These are phyloP conservation scores for Diadegma fenestrale DNA, from an alignment of 2,888 invertebrate genomes.

Conservation along the genomic window DNA sequence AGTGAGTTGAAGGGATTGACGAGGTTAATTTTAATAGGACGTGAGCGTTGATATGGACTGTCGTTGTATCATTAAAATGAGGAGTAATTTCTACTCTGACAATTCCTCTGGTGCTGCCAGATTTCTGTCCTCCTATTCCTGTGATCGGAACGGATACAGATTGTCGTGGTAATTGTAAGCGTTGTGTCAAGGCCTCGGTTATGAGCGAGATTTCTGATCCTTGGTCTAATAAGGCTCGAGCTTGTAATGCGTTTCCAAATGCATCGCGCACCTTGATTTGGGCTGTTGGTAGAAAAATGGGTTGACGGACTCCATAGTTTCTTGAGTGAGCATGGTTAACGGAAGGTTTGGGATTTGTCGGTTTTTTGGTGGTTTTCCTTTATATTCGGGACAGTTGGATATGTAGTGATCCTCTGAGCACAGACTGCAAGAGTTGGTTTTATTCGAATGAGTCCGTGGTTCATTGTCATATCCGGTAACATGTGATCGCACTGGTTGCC, in stretches of 20 bases:
- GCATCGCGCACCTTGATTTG: not conserved
- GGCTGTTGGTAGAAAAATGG: not conserved
- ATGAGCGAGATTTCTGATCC: slow-evolving; percentile 5
- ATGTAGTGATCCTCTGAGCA: not conserved
- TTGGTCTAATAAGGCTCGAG: slow-evolving; percentile 10
- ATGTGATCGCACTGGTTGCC: not conserved
- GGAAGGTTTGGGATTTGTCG: not conserved
- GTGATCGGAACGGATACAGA: not conserved
- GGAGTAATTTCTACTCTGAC: not conserved
- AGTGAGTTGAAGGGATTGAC: not conserved
- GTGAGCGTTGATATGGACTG: not conserved
- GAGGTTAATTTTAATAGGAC: not conserved
- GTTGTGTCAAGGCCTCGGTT: not conserved
- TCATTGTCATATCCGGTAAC: slow-evolving; percentile 14
- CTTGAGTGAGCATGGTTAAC: not conserved
- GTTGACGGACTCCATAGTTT: not conserved
- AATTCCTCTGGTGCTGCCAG: not conserved
- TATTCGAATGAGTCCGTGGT: not conserved
- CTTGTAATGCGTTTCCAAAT: not conserved
- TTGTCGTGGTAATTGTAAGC: not conserved
- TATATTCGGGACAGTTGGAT: not conserved
- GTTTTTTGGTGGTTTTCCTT: not conserved
- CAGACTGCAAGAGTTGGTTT: slow-evolving; percentile 3
- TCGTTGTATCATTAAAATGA: not conserved
- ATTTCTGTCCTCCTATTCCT: not conserved